Evolutionary conservation across 2,113 vertebrate genomes (phyloP), one percentile per base, ranked within the genome.

Genomic region (Albula goreensis): DNA sequence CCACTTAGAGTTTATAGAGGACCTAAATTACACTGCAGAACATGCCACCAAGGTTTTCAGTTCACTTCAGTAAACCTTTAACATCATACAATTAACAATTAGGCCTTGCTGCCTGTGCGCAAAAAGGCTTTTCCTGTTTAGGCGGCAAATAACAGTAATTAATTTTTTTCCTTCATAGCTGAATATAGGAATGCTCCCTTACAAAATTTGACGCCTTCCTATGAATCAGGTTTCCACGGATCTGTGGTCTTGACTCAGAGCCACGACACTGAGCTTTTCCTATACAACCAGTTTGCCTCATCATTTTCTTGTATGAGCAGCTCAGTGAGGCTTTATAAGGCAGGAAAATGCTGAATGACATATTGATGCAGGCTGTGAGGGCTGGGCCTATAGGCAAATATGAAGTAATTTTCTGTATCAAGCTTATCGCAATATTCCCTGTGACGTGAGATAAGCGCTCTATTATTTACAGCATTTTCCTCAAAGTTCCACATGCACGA

Each of bases 321-420:
- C 48, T 80, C 51, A 51, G 56, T 78, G 50, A 56, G 50, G 66
- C 70, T 51, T 78, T 84, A 78, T 41, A 78, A n/a, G 77, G 83
- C n/a, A 12, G 63, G 11, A 74, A 84, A 84, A 52, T 53, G 6
- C 79, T 15, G 7, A 6, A 51, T 51, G 50, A 41, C 15, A 51
- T 50, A 49, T 49, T 41, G 11, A 8, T 9, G 41, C 48, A 50
- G 79, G 51, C 79, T 51, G 48, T 51, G 17, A 22, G 17, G 48
- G 31, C 19, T 2, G 22, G 10, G 50, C 49, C 50, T 22, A 8
- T 2, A 80, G 22, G 79, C 17, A 80, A 80, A 80, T 51, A 80
- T 19, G 48, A 80, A 50, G 19, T 17, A 8, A 51, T 15, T 51
- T 50, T 22, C 25, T 10, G 3, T 50, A 49, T 50, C 41, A 22